These are phyloP conservation scores for Dendroctonus valens DNA, from an alignment of 1,140 invertebrate genomes.

Conservation along the genomic window DNA sequence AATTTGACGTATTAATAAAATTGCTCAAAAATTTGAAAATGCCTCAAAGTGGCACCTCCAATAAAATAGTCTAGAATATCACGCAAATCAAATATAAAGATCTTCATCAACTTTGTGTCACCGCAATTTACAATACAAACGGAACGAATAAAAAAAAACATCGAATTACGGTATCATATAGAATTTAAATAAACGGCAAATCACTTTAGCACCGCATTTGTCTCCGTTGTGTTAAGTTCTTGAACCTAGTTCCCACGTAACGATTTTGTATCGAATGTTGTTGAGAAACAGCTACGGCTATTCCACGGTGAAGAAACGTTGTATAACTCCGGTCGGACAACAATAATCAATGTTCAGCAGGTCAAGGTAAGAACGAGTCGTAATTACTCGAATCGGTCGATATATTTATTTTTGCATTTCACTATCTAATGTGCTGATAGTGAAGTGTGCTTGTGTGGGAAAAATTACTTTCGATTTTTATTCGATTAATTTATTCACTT, in stretches of 20 bases:
- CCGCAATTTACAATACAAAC: not conserved
- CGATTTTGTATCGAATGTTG: conserved; percentile 31
- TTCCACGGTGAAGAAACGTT: conserved; percentile 3
- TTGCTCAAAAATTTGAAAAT: too few relatives aligned
- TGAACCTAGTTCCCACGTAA: conserved; percentile 32
- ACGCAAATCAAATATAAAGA: too few relatives aligned
- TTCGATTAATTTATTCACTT: too few relatives aligned
- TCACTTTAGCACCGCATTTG: conserved; percentile 31
- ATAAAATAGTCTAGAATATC: too few relatives aligned
- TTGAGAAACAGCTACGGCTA: conserved; percentile 15
- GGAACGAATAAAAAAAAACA: conserved; percentile 18
- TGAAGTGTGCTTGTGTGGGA: too few relatives aligned
- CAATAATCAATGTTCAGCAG: not conserved
- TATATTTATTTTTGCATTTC: too few relatives aligned
- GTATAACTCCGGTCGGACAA: too few relatives aligned
- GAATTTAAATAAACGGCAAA: conserved; percentile 33
- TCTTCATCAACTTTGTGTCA: not conserved
- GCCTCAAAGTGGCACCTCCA: too few relatives aligned
- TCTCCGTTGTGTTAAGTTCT: conserved; percentile 31
- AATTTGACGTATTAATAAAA: too few relatives aligned
- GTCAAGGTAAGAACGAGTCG: conserved; percentile 3
- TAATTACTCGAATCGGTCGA: not conserved
- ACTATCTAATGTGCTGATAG: too few relatives aligned
- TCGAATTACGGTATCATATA: conserved; percentile 24
- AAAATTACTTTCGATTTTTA: too few relatives aligned